Conservation (phyloP, 1,140 invertebrate species). For the Melipona quadrifasciata region DNA sequence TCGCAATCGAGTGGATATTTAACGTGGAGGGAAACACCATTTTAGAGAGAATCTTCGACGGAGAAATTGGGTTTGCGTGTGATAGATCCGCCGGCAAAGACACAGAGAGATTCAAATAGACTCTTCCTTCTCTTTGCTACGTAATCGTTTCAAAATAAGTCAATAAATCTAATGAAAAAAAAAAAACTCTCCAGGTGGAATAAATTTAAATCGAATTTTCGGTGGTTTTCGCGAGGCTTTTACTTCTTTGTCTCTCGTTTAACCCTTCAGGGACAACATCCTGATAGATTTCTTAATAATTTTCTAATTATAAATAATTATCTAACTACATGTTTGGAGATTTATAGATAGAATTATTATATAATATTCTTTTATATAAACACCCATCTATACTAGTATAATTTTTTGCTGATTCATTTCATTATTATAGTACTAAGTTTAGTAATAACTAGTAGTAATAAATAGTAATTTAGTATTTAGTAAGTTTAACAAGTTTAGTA, state of each 20-base stretch:
- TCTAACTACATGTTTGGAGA: no score
- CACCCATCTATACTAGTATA: no score
- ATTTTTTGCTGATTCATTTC: no score
- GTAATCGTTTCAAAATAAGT: not conserved
- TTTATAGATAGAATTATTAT: no score
- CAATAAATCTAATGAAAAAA: not conserved
- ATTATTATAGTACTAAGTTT: no score
- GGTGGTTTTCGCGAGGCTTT: not conserved
- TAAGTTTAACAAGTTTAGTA: no score
- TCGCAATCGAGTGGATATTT: conserved; percentile 9
- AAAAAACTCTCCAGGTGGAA: not conserved
- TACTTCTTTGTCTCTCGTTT: not conserved
- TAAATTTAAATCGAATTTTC: not conserved
- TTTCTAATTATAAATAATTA: no score
- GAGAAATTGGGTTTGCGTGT: not conserved
- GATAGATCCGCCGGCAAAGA: not conserved
- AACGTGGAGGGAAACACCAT: not conserved
- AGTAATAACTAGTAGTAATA: no score
- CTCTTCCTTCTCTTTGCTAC: not conserved
- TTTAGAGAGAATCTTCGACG: not conserved
- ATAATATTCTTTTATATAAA: no score
- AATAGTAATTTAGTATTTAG: no score
- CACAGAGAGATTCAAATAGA: not conserved
- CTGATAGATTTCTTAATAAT: no score
- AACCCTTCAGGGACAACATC: no score